Conservation (phyloP, 2,888 invertebrate species). For the Dendrolimus houi region DNA sequence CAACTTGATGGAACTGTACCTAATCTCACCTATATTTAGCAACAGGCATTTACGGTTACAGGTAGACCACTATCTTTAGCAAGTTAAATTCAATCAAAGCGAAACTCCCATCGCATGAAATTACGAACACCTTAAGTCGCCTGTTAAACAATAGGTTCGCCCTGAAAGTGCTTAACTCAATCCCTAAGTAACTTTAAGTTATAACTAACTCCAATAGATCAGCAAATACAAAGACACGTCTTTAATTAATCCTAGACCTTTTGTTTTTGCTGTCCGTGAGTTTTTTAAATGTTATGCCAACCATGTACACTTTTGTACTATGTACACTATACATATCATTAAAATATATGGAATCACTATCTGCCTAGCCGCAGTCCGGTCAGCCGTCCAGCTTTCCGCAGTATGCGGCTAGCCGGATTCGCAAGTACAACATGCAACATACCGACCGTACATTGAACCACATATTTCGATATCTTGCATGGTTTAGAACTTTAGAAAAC, state of each 20-base stretch:
- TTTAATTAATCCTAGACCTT: constrained; percentile 39
- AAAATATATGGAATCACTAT: too few species aligned
- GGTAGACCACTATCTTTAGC: constrained; percentile 17
- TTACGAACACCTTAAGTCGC: constrained; percentile 36
- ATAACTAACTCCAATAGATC: constrained; percentile 38
- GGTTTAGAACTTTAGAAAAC: too few species aligned
- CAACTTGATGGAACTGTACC: too few species aligned
- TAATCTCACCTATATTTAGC: constrained; percentile 3
- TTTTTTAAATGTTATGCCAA: too few species aligned
- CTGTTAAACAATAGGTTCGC: constrained; percentile 41
- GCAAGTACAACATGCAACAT: too few species aligned
- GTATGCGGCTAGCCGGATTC: too few species aligned
- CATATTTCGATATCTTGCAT: too few species aligned
- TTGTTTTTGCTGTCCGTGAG: background rate
- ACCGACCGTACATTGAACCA: too few species aligned
- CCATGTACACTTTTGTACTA: too few species aligned
- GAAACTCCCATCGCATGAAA: constrained; percentile 25
- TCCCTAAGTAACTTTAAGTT: constrained; percentile 38
- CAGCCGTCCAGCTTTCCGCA: too few species aligned
- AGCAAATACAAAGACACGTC: constrained; percentile 21
- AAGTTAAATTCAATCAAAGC: constrained; percentile 35
- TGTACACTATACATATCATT: too few species aligned
- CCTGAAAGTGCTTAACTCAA: constrained; percentile 38
- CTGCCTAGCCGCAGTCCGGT: too few species aligned
- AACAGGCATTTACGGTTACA: constrained; percentile 5